Conservation (phyloP, 2,797 vertebrate genomes). For the Octomys mimax region DNA sequence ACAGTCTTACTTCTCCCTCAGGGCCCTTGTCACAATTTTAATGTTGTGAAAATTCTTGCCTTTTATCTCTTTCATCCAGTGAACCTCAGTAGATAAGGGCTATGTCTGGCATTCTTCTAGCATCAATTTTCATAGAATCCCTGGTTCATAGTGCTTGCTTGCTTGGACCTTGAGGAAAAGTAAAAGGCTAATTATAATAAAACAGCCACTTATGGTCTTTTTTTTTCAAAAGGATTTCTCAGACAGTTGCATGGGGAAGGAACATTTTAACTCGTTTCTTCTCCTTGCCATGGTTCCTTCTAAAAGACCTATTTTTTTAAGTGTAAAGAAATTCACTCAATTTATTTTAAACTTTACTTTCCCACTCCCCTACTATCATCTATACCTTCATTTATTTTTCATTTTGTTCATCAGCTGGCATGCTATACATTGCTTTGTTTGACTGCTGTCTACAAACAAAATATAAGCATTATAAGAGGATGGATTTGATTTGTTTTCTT, state of each 20-base stretch:
- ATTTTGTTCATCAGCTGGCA: not conserved
- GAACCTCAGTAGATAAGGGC: not conserved
- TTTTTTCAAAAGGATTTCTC: not conserved
- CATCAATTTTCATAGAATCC: not conserved
- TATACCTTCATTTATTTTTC: not conserved
- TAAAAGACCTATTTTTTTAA: not conserved
- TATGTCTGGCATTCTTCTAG: not conserved
- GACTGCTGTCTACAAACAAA: not conserved
- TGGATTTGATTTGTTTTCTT: not conserved
- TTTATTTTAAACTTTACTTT: not conserved
- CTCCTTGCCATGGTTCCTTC: not conserved
- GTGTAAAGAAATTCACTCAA: not conserved
- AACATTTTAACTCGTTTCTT: not conserved
- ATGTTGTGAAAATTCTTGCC: not conserved
- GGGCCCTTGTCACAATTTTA: not conserved
- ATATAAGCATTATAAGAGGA: not conserved
- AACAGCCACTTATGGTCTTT: not conserved
- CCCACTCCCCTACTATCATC: not conserved
- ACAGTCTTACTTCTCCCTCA: not conserved
- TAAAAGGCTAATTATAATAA: not conserved
- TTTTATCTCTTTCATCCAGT: not conserved
- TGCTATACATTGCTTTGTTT: not conserved
- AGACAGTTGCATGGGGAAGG: not conserved
- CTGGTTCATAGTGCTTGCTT: not conserved
- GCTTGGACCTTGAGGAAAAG: not conserved